Evolutionary conservation across 2,113 vertebrate genomes (phyloP).

Genomic region (Megaleporinus macrocephalus): DNA sequence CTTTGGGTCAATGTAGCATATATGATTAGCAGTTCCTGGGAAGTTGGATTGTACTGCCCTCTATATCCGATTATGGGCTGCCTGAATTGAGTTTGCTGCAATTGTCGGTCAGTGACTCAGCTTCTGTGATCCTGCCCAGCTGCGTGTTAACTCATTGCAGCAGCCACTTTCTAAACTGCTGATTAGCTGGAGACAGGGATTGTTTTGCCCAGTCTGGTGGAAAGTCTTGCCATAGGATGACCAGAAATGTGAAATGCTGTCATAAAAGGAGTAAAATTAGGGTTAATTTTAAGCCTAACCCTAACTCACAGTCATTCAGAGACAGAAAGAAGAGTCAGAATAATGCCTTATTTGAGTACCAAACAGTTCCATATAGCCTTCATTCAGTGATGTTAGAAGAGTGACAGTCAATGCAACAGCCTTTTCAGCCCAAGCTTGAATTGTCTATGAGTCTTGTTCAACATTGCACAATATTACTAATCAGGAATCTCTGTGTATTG

Average conservation of each 20-base stretch:
- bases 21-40: slow-evolving; percentile 44
- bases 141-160: slow-evolving; percentile 53
- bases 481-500: too few relatives aligned
- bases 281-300: too few relatives aligned
- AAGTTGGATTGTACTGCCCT: slow-evolving; percentile 39
- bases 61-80: slow-evolving; percentile 48
- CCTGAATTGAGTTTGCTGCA: slow-evolving; percentile 60
- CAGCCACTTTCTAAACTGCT: slow-evolving; percentile 47
- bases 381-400: too few relatives aligned
- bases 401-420: too few relatives aligned
- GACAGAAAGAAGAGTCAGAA: background rate
- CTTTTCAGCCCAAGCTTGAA: too few relatives aligned
- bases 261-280: slow-evolving; percentile 4
- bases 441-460: too few relatives aligned
- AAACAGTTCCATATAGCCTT: too few relatives aligned
- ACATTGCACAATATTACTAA: too few relatives aligned
- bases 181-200: slow-evolving; percentile 44
- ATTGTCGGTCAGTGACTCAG: slow-evolving; percentile 53
- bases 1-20: slow-evolving; percentile 45
- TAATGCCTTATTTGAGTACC: background rate
- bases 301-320: background rate
- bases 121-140: slow-evolving; percentile 67
- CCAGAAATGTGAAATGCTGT: background rate
- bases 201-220: slow-evolving; percentile 48
- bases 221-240: slow-evolving; percentile 36